Percentiles rank a stretch among this genome's conserved stretches.
These are phyloP conservation scores for Dasypus novemcinctus DNA, from an alignment of 2,113 vertebrate species.

Conservation along the genomic window DNA sequence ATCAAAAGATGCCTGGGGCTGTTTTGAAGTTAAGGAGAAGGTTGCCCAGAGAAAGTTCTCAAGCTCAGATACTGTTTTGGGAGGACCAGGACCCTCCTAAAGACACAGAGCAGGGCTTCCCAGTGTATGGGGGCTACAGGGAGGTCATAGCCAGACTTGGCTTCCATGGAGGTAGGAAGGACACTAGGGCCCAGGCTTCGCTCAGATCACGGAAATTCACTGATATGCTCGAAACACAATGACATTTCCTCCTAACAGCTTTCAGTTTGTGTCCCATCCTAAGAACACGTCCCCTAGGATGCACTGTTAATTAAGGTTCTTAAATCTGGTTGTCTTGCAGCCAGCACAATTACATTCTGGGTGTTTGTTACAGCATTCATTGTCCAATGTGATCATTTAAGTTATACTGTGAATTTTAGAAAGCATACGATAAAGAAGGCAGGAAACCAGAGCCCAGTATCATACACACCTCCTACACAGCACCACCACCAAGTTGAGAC, in stretches of 20 bases:
- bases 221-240: neutral
- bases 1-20: neutral
- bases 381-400: conserved; percentile 10
- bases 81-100: neutral
- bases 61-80: neutral
- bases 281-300: neutral
- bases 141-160: neutral
- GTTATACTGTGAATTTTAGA: neutral
- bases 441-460: neutral
- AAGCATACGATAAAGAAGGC: neutral
- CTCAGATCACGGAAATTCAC: neutral
- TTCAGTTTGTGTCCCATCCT: neutral
- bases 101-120: neutral
- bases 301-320: neutral
- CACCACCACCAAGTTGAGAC: neutral
- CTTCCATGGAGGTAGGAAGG: neutral
- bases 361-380: neutral
- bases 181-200: neutral
- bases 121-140: neutral
- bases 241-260: neutral
- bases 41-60: neutral
- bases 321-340: neutral
- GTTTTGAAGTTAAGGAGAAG: neutral
- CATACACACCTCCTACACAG: neutral
- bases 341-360: neutral